These are phyloP conservation scores for Chrysina gloriosa DNA, from an alignment of 2,888 invertebrate genomes.

Conservation along the genomic window DNA sequence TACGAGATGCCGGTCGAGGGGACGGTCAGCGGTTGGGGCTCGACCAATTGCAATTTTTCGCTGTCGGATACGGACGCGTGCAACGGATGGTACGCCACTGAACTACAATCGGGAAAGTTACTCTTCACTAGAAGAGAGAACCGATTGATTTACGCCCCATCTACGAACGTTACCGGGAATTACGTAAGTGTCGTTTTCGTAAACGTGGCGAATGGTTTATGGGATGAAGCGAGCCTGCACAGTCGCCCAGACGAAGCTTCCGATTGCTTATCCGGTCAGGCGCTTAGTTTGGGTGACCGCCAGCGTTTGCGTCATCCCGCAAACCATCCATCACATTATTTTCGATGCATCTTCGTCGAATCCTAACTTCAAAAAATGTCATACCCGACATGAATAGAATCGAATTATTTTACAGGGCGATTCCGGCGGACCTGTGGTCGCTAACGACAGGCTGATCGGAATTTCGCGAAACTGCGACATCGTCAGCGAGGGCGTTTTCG, in stretches of 20 bases:
- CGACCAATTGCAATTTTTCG: slow-evolving; percentile 16
- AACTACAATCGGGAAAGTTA: slow-evolving; percentile 9
- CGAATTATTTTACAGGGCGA: slow-evolving; percentile 19
- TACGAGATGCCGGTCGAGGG: neutral
- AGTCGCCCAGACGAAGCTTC: no score
- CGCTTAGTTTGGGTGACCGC: no score
- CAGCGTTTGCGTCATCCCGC: no score
- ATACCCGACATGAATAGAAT: no score
- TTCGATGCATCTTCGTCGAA: no score
- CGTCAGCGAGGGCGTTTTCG: neutral
- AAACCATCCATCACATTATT: no score
- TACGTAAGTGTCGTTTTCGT: slow-evolving; percentile 28
- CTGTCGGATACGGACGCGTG: slow-evolving; percentile 1
- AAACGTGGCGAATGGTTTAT: neutral
- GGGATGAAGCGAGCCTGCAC: no score
- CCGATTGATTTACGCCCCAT: slow-evolving; percentile 9
- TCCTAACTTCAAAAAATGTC: no score
- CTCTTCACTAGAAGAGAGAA: neutral
- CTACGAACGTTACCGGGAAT: neutral
- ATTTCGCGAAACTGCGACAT: slow-evolving; percentile 20
- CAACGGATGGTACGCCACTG: slow-evolving; percentile 9
- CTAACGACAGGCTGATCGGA: slow-evolving; percentile 23
- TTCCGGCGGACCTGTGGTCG: slow-evolving; percentile 30
- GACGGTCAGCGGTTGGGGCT: slow-evolving; percentile 22
- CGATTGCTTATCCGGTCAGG: neutral